Evolutionary conservation across 53 echinoderm and acorn worm genomes (phyloP).

Genomic region (Henricia sp.): DNA sequence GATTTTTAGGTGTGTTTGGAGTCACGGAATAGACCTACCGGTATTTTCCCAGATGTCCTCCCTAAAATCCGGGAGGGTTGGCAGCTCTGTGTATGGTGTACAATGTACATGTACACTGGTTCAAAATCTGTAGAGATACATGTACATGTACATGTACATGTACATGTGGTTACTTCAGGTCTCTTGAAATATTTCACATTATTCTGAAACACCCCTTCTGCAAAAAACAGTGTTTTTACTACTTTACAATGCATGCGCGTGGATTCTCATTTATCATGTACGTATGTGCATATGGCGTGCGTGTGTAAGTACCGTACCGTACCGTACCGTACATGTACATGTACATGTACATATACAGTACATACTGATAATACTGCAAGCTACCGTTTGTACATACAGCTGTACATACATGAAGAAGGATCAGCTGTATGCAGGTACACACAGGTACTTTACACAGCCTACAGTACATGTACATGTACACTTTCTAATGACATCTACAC

Average conservation of each 20-base stretch:
- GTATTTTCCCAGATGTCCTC: not conserved
- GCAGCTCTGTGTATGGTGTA: not conserved
- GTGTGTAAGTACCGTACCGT: too few relatives aligned
- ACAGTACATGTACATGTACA: not conserved
- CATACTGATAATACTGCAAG: not conserved
- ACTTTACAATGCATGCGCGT: not conserved
- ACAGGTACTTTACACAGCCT: not conserved
- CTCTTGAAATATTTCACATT: too few relatives aligned
- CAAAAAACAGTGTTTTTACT: not conserved
- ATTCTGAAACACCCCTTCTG: too few relatives aligned
- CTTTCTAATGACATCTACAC: not conserved
- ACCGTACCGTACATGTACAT: constrained; percentile 25
- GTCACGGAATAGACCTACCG: not conserved
- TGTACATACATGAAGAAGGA: not conserved
- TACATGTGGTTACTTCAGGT: too few relatives aligned
- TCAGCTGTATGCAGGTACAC: not conserved
- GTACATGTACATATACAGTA: not conserved
- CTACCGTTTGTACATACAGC: not conserved
- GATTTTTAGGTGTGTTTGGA: too few relatives aligned
- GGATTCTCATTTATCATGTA: not conserved
- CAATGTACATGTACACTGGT: not conserved
- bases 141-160: constrained; percentile 26
- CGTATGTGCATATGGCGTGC: too few relatives aligned
- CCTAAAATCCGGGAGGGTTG: too few relatives aligned
- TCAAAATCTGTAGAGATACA: too few relatives aligned